Percentiles rank a stretch among this genome's conserved stretches.
phyloP scores from a whole-genome alignment of 2,888 invertebrate genomes.

The Chouioia cunea region DNA sequence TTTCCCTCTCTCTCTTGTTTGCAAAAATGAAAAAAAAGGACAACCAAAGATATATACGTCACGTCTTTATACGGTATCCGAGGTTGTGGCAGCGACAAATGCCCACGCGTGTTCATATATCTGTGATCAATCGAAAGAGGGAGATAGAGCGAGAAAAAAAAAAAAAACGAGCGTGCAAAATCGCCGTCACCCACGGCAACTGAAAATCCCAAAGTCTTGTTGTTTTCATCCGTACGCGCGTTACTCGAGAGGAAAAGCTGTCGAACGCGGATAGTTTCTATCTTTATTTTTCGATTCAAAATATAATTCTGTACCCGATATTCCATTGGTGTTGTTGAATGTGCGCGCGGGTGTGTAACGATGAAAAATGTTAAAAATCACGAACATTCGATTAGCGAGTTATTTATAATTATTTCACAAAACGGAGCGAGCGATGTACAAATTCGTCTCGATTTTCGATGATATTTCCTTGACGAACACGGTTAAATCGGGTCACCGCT shows the following conservation, averaged over 20 bases:
- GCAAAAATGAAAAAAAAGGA: slow-evolving; percentile 6
- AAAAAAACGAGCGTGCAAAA: slow-evolving; percentile 32
- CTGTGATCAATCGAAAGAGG: neutral
- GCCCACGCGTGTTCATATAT: slow-evolving; percentile 1
- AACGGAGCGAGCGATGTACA: too few relatives aligned
- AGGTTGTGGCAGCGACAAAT: slow-evolving; percentile 25
- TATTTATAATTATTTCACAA: too few relatives aligned
- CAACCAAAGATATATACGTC: slow-evolving; percentile 5
- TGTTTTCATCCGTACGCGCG: too few relatives aligned
- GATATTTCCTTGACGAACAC: neutral
- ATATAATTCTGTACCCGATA: too few relatives aligned
- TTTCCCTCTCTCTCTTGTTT: neutral
- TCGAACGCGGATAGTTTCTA: too few relatives aligned
- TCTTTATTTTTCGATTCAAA: too few relatives aligned
- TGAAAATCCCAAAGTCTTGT: too few relatives aligned
- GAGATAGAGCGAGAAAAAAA: neutral
- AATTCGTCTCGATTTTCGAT: too few relatives aligned
- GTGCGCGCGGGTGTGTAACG: slow-evolving; percentile 2
- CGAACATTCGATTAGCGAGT: too few relatives aligned
- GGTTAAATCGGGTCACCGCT: slow-evolving; percentile 9
- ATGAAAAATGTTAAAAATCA: slow-evolving; percentile 16
- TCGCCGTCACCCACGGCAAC: too few relatives aligned
- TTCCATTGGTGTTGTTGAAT: too few relatives aligned
- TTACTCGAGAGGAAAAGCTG: too few relatives aligned
- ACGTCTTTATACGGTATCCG: slow-evolving; percentile 38